Evolutionary conservation across 2,888 invertebrate genomes (phyloP), one percentile per base, ranked within the genome.

Genomic region (Stramonita haemastoma): DNA sequence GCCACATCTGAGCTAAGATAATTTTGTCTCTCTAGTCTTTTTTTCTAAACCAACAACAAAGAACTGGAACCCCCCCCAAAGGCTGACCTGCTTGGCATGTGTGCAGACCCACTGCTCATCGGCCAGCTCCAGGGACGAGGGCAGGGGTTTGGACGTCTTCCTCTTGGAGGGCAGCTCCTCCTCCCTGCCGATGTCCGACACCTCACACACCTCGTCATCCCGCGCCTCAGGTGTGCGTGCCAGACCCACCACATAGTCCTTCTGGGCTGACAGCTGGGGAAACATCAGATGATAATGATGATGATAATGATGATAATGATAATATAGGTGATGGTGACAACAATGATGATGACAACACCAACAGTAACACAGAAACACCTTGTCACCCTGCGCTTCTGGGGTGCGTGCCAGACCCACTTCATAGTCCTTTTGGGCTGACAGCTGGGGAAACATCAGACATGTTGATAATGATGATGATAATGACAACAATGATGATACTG

Each of bases 321-420:
- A n/a, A n/a, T n/a, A n/a, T n/a, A n/a, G n/a, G n/a, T n/a, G n/a
- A n/a, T n/a, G n/a, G n/a, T n/a, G n/a, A n/a, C n/a, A n/a, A n/a
- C n/a, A n/a, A n/a, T n/a, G n/a, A n/a, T n/a, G n/a, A n/a, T n/a
- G n/a, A n/a, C n/a, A n/a, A n/a, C n/a, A n/a, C n/a, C n/a, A n/a
- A n/a, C n/a, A n/a, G n/a, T n/a, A n/a, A n/a, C n/a, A n/a, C 0
- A 73, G 73, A 73, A 73, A 93, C 15, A 92, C 96, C 90, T 94
- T 93, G 90, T 94, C 95, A 32, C 95, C 95, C 83, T 94, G 94
- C 22, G 94, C 96, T 34, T 97, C 93, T 26, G 97, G 97, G 46
- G 98, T 98, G 92, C 97, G 97, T 70, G 98, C 97, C 94, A 98
- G 96, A 95, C 98, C 98, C 66, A 98, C 97, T 4, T 98, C 97